These are phyloP conservation scores for Epizoanthus fatuus DNA, from an alignment of 92 coral and sea anemone species.

Conservation along the genomic window DNA sequence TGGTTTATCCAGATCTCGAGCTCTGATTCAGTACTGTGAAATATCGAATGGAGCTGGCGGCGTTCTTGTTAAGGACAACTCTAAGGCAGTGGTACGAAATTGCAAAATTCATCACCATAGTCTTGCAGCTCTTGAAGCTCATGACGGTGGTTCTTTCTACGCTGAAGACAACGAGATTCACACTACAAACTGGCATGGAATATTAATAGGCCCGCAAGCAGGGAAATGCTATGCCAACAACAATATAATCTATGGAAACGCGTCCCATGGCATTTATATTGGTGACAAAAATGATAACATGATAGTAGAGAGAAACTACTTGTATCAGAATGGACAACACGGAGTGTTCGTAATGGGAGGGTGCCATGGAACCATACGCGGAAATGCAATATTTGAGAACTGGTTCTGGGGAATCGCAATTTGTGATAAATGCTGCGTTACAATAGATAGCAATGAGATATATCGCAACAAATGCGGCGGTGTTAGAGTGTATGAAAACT, in stretches of 20 bases:
- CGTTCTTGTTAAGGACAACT: no score
- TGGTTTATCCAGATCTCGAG: not conserved
- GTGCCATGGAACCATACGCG: not conserved
- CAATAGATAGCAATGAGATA: conserved; percentile 17
- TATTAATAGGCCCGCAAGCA: conserved; percentile 2
- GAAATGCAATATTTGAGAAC: conserved; percentile 18
- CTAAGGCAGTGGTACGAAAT: no score
- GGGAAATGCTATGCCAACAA: not conserved
- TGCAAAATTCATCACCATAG: no score
- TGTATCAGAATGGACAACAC: conserved; percentile 24
- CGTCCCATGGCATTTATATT: not conserved
- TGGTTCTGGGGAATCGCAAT: conserved; percentile 35
- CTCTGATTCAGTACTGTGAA: not conserved
- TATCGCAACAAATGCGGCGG: conserved; percentile 19
- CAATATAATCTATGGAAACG: conserved; percentile 9
- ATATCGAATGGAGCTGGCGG: conserved; percentile 9
- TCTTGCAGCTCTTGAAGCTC: not conserved
- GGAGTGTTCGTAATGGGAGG: not conserved
- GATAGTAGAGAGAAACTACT: not conserved
- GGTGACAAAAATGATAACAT: not conserved
- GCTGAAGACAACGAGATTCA: conserved; percentile 11
- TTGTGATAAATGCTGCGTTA: not conserved
- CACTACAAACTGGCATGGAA: not conserved
- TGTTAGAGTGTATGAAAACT: not conserved
- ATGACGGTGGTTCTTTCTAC: not conserved